These are phyloP conservation scores for Panopea generosa DNA, from an alignment of 2,888 invertebrate species.

Conservation along the genomic window DNA sequence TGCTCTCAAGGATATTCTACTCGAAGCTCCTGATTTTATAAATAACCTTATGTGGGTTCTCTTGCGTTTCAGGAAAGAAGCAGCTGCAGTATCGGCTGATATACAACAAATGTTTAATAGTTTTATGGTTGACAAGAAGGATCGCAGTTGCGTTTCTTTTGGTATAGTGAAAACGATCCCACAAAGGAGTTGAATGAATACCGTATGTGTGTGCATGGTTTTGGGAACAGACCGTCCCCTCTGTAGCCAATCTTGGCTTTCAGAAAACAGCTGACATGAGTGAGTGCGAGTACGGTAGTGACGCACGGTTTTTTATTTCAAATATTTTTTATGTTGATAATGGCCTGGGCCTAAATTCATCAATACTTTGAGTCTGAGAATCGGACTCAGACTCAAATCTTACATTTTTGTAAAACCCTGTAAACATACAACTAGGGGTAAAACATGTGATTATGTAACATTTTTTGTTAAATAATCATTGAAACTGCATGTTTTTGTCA, in stretches of 20 bases:
- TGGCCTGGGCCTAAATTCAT: too few species aligned
- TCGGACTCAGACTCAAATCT: too few species aligned
- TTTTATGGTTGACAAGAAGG: slow-evolving; percentile 24
- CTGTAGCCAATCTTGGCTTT: slow-evolving; percentile 52
- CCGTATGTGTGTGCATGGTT: slow-evolving; percentile 40
- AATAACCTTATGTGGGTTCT: slow-evolving; percentile 41
- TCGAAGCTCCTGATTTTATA: slow-evolving; percentile 37
- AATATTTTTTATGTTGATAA: slow-evolving; percentile 65
- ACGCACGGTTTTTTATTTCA: slow-evolving; percentile 33
- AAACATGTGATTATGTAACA: too few species aligned
- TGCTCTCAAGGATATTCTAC: slow-evolving; percentile 35
- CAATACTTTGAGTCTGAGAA: too few species aligned
- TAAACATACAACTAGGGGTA: too few species aligned
- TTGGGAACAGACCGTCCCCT: slow-evolving; percentile 37
- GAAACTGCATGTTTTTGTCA: too few species aligned
- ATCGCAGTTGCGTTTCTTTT: slow-evolving; percentile 24
- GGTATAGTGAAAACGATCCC: slow-evolving; percentile 38
- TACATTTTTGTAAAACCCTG: too few species aligned
- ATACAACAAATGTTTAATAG: slow-evolving; percentile 44
- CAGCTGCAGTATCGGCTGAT: slow-evolving; percentile 34
- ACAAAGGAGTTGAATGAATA: slow-evolving; percentile 27
- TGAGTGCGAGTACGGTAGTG: slow-evolving; percentile 26
- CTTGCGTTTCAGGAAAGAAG: slow-evolving; percentile 33
- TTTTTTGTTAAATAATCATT: too few species aligned
- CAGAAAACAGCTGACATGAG: slow-evolving; percentile 28